Evolutionary conservation across 2,888 invertebrate species (phyloP).

Genomic region (Tetranychus piercei): DNA sequence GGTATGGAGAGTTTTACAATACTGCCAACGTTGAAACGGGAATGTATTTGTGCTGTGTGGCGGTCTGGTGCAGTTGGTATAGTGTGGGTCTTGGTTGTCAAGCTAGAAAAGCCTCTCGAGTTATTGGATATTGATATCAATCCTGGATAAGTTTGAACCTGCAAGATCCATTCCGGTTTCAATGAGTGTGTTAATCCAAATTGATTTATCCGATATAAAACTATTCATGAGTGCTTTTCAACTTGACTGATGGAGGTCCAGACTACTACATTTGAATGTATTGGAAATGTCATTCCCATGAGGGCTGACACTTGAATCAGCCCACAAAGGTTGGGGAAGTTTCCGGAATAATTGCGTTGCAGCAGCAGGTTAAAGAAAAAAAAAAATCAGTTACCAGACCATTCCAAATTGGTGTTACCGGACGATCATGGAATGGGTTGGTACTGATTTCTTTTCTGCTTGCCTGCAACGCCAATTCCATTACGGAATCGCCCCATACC

Average conservation of each 20-base stretch:
- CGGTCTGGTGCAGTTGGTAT: slow-evolving; percentile 83
- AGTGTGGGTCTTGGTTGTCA: slow-evolving; percentile 66
- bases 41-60: slow-evolving; percentile 71
- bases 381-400: slow-evolving; percentile 62
- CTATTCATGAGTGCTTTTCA: slow-evolving; percentile 68
- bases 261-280: slow-evolving; percentile 97
- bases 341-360: slow-evolving; percentile 88
- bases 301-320: slow-evolving; percentile 57
- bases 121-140: slow-evolving; percentile 78
- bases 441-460: slow-evolving; percentile 64
- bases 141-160: slow-evolving; percentile 55
- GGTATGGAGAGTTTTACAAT: slow-evolving; percentile 79
- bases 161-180: slow-evolving; percentile 72
- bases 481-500: slow-evolving; percentile 91
- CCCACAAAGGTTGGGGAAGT: slow-evolving; percentile 96
- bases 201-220: slow-evolving; percentile 48
- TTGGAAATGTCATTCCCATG: slow-evolving; percentile 56
- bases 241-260: slow-evolving; percentile 78
- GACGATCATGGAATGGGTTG: slow-evolving; percentile 85
- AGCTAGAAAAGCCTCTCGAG: slow-evolving; percentile 60
- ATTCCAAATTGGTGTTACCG: slow-evolving; percentile 94
- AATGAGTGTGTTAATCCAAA: slow-evolving; percentile 88
- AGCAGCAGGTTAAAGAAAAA: slow-evolving; percentile 71
- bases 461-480: slow-evolving; percentile 94
- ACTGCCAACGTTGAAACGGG: slow-evolving; percentile 74